Evolutionary conservation across 2,113 vertebrate genomes (phyloP).

Genomic region (Pyxicephalus adspersus): DNA sequence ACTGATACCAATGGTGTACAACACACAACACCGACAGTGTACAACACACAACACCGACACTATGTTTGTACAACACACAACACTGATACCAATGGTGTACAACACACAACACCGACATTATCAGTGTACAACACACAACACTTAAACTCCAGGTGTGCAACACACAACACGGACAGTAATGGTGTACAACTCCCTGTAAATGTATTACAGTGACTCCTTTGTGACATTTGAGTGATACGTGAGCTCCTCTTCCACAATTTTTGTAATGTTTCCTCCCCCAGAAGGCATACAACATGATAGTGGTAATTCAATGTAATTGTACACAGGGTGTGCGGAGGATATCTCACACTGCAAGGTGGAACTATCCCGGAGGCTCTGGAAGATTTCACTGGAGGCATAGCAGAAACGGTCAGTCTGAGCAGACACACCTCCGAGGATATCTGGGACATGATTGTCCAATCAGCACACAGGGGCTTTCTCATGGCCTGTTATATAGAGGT

Average conservation of each 20-base stretch:
- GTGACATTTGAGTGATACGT: neutral
- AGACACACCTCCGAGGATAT: slow-evolving; percentile 68
- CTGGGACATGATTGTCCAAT: slow-evolving; percentile 70
- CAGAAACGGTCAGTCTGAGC: slow-evolving; percentile 63
- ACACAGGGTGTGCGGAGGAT: slow-evolving; percentile 73
- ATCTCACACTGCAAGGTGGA: slow-evolving; percentile 76
- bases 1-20: neutral
- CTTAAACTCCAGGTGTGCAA: too few relatives aligned
- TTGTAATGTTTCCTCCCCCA: neutral
- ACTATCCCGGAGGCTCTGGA: slow-evolving; percentile 82
- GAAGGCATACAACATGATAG: neutral
- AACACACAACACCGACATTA: too few relatives aligned
- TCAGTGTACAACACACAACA: too few relatives aligned
- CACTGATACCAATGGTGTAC: too few relatives aligned
- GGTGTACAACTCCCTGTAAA: too few relatives aligned
- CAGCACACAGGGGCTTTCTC: slow-evolving; percentile 69
- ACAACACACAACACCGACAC: too few relatives aligned
- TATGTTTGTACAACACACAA: too few relatives aligned
- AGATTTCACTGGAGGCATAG: slow-evolving; percentile 82
- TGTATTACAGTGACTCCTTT: too few relatives aligned
- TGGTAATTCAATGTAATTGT: neutral
- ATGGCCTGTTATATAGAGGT: slow-evolving; percentile 80
- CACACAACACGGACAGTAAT: too few relatives aligned
- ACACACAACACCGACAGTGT: neutral
- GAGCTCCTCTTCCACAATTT: too few relatives aligned